A percentile compares a stretch with the other conserved stretches of the same genome.
These are phyloP conservation scores for Scaptomyza tumidula DNA, from an alignment of 2,888 invertebrate genomes.

Conservation along the genomic window DNA sequence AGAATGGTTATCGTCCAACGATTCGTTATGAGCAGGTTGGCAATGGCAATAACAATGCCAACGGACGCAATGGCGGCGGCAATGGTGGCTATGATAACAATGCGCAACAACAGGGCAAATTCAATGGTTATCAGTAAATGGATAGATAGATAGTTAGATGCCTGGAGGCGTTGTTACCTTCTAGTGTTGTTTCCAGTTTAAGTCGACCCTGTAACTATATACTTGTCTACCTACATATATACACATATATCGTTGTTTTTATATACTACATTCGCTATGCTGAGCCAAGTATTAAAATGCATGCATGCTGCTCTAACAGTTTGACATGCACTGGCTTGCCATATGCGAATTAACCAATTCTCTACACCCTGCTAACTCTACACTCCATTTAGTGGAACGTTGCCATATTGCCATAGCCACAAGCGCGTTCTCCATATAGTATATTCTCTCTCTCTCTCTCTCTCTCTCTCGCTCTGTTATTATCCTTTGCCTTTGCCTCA, in stretches of 20 bases:
- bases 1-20: slow-evolving; percentile 88
- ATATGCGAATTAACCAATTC: slow-evolving; percentile 8
- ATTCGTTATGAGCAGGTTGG: slow-evolving; percentile 88
- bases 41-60: slow-evolving; percentile 67
- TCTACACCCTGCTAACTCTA: not conserved
- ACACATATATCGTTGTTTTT: slow-evolving; percentile 46
- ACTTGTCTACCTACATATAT: slow-evolving; percentile 54
- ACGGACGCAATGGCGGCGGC: slow-evolving; percentile 69
- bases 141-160: slow-evolving; percentile 2
- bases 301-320: slow-evolving; percentile 36
- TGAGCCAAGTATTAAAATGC: slow-evolving; percentile 63
- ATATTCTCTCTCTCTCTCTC: slow-evolving; percentile 10
- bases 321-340: slow-evolving; percentile 44
- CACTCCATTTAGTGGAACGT: slow-evolving; percentile 33
- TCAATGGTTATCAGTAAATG: slow-evolving; percentile 80
- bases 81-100: slow-evolving; percentile 81
- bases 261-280: slow-evolving; percentile 32
- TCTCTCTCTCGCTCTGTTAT: slow-evolving; percentile 17
- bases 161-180: slow-evolving; percentile 44
- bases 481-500: slow-evolving; percentile 19
- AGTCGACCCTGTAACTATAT: slow-evolving; percentile 66
- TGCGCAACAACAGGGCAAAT: slow-evolving; percentile 78
- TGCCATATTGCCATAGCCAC: slow-evolving; percentile 78
- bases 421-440: slow-evolving; percentile 50
- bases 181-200: slow-evolving; percentile 53